phyloP scores from a whole-genome alignment of 1,140 invertebrate genomes.

The Helicoverpa zea region DNA sequence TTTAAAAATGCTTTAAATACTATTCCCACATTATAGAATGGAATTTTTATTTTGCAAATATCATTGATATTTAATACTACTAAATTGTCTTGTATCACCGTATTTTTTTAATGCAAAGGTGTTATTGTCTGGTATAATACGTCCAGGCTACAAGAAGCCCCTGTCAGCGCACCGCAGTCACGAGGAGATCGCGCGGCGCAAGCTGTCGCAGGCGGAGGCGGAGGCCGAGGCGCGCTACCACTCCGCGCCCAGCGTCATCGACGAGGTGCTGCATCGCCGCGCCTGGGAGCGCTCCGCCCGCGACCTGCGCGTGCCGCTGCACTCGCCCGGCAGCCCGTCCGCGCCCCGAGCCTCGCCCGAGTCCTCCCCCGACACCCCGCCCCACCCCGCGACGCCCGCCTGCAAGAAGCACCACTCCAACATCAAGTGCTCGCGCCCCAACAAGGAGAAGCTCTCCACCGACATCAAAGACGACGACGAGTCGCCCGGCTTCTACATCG shows the following conservation, averaged over 20 bases:
- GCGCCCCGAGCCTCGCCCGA: slow-evolving; percentile 53
- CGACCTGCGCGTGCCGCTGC: slow-evolving; percentile 76
- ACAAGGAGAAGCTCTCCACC: slow-evolving; percentile 60
- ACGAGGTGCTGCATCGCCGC: slow-evolving; percentile 77
- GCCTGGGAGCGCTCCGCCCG: slow-evolving; percentile 79
- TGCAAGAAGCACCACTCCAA: slow-evolving; percentile 83
- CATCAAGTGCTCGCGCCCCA: slow-evolving; percentile 74
- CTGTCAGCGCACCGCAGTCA: slow-evolving; percentile 79
- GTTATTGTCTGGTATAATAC: neutral
- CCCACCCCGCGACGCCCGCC: slow-evolving; percentile 47
- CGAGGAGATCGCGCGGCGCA: slow-evolving; percentile 74
- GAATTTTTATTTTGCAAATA: too few relatives aligned
- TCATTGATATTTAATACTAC: too few relatives aligned
- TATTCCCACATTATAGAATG: too few relatives aligned
- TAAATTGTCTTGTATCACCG: too few relatives aligned
- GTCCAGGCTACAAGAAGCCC: slow-evolving; percentile 69
- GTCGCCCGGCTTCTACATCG: slow-evolving; percentile 70
- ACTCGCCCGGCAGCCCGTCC: slow-evolving; percentile 45
- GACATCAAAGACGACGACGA: slow-evolving; percentile 77
- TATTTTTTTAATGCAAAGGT: too few relatives aligned
- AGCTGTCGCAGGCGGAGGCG: slow-evolving; percentile 65
- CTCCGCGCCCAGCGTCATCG: slow-evolving; percentile 80
- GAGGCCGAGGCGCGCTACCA: slow-evolving; percentile 72
- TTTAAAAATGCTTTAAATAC: too few relatives aligned
- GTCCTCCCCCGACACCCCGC: slow-evolving; percentile 61